These are phyloP conservation scores for Diorhabda elongata DNA, from an alignment of 1,140 invertebrate species.

Conservation along the genomic window DNA sequence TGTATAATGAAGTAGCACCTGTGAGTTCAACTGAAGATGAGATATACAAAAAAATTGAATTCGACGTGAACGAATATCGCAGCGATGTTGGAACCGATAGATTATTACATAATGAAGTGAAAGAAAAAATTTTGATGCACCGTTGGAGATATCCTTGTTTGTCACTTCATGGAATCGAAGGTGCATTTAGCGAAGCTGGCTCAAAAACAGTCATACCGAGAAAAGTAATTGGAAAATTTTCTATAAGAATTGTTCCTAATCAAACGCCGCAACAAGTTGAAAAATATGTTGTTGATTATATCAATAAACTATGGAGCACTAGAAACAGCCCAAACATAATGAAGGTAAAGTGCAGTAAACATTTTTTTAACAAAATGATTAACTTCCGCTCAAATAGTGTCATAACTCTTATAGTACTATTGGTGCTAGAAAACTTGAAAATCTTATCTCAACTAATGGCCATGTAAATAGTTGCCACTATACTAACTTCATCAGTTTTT, in stretches of 20 bases:
- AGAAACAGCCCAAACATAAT: slow-evolving; percentile 83
- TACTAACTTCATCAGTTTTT: too few species aligned
- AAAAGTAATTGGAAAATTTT: slow-evolving; percentile 95
- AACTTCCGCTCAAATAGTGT: slow-evolving; percentile 7
- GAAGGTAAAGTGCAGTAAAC: slow-evolving; percentile 54
- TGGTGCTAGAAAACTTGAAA: too few species aligned
- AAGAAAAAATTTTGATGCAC: slow-evolving; percentile 77
- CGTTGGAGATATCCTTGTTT: slow-evolving; percentile 87
- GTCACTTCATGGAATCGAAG: slow-evolving; percentile 84
- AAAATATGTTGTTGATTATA: slow-evolving; percentile 67
- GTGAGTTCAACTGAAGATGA: slow-evolving; percentile 70
- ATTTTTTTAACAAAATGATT: slow-evolving; percentile 10
- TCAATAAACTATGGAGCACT: slow-evolving; percentile 68
- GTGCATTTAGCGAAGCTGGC: slow-evolving; percentile 88
- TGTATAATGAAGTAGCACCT: slow-evolving; percentile 75
- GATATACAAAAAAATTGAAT: slow-evolving; percentile 85
- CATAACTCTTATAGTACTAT: too few species aligned
- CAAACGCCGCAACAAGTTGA: slow-evolving; percentile 77
- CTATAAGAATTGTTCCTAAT: slow-evolving; percentile 89
- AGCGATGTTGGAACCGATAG: slow-evolving; percentile 65
- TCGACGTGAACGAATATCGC: slow-evolving; percentile 78
- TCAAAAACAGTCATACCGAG: slow-evolving; percentile 93
- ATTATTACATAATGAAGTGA: slow-evolving; percentile 73
- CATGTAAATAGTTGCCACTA: too few species aligned
- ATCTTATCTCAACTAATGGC: too few species aligned